phyloP scores from a whole-genome alignment of 1,140 invertebrate genomes.

The Semibalanus balanoides region DNA sequence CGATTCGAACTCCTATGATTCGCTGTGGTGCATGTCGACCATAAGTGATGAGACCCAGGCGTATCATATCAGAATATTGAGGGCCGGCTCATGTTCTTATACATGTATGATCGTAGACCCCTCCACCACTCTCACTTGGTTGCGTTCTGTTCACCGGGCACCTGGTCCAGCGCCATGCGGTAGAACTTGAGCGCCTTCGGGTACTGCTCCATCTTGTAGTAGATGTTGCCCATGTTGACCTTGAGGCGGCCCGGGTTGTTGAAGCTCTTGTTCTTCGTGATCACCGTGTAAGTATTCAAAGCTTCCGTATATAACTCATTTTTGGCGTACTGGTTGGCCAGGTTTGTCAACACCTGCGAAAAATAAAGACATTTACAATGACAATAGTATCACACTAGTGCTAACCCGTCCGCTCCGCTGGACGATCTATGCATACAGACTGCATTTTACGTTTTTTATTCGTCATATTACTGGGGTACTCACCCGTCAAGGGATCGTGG shows the following conservation, averaged over 20 bases:
- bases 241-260: conserved; percentile 79
- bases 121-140: conserved; percentile 62
- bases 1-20: no score
- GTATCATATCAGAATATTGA: no score
- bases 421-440: no score
- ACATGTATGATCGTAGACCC: no score
- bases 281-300: conserved; percentile 79
- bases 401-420: no score
- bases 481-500: no score
- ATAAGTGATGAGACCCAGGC: no score
- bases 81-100: no score
- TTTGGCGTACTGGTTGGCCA: conserved; percentile 80
- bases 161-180: conserved; percentile 90
- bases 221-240: conserved; percentile 97
- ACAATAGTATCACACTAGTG: no score
- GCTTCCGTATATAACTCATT: conserved; percentile 94
- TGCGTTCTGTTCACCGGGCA: conserved; percentile 79
- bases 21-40: no score
- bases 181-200: conserved; percentile 97
- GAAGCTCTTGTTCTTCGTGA: conserved; percentile 49
- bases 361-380: background rate
- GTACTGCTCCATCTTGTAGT: conserved; percentile 85
- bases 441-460: no score
- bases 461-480: no score
- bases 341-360: conserved; percentile 74